phyloP scores from a whole-genome alignment of 2,888 invertebrate genomes.

The Rotaria magnacalcarata region DNA sequence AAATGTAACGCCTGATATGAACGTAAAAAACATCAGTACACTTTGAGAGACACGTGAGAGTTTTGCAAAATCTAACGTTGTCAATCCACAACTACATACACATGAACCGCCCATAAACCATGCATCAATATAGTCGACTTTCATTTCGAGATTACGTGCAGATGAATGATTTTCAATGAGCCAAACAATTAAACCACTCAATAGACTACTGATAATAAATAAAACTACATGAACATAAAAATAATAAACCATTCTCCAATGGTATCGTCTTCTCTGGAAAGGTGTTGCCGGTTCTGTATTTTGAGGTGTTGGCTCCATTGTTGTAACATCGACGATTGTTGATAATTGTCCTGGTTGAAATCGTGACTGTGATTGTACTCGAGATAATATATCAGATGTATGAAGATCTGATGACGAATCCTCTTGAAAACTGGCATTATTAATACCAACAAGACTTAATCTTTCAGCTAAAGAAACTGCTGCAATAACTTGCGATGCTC shows the following conservation, averaged over 20 bases:
- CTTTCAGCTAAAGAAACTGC: not conserved
- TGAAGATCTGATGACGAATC: not conserved
- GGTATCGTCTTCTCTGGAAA: not conserved
- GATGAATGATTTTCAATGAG: not conserved
- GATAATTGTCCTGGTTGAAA: not conserved
- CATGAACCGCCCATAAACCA: not conserved
- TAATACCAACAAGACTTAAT: not conserved
- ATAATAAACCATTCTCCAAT: not conserved
- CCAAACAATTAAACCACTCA: not conserved
- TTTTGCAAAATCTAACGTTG: slow-evolving; percentile 9
- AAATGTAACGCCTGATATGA: not conserved
- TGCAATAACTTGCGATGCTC: not conserved
- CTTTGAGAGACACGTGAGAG: not conserved
- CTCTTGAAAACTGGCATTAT: not conserved
- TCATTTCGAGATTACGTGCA: not conserved
- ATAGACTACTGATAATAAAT: not conserved
- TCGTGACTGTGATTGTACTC: not conserved
- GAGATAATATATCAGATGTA: not conserved
- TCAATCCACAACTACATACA: not conserved
- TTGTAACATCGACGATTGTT: not conserved
- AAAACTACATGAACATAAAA: slow-evolving; percentile 1
- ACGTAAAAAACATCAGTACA: not conserved
- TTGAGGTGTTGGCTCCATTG: not conserved
- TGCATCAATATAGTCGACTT: not conserved
- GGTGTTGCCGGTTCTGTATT: not conserved